Evolutionary conservation across 2,888 invertebrate genomes (phyloP).

Genomic region (Acleris laterana): DNA sequence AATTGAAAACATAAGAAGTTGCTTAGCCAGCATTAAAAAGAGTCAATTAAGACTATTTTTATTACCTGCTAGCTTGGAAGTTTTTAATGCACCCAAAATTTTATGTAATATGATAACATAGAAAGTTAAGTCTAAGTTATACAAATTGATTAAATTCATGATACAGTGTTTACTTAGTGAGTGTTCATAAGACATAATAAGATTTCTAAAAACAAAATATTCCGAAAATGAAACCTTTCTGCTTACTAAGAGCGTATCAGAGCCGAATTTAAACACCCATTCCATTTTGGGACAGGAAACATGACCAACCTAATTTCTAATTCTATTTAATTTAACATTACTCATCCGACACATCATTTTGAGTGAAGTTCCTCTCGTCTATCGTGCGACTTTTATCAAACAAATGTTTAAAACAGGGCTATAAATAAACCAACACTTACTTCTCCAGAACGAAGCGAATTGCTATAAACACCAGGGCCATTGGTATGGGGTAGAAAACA

Average conservation of each 20-base stretch:
- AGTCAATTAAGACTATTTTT: too few relatives aligned
- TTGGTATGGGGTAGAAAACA: slow-evolving; percentile 91
- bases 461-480: slow-evolving; percentile 91
- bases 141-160: not conserved
- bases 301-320: slow-evolving; percentile 17
- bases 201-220: not conserved
- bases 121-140: too few relatives aligned
- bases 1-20: too few relatives aligned
- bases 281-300: slow-evolving; percentile 26
- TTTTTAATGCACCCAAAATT: too few relatives aligned
- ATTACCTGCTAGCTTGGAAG: too few relatives aligned
- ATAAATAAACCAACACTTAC: slow-evolving; percentile 82
- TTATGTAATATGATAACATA: not conserved
- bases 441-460: slow-evolving; percentile 93
- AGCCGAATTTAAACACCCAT: slow-evolving; percentile 4
- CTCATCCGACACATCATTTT: slow-evolving; percentile 16
- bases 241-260: not conserved
- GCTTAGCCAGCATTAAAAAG: too few relatives aligned
- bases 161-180: not conserved
- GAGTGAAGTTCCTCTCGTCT: slow-evolving; percentile 4
- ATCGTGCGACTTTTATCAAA: not conserved
- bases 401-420: slow-evolving; percentile 11
- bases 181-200: not conserved
- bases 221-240: not conserved
- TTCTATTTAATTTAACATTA: slow-evolving; percentile 18